These are phyloP conservation scores for Chelmon rostratus DNA, from an alignment of 2,797 vertebrate genomes.

Conservation along the genomic window DNA sequence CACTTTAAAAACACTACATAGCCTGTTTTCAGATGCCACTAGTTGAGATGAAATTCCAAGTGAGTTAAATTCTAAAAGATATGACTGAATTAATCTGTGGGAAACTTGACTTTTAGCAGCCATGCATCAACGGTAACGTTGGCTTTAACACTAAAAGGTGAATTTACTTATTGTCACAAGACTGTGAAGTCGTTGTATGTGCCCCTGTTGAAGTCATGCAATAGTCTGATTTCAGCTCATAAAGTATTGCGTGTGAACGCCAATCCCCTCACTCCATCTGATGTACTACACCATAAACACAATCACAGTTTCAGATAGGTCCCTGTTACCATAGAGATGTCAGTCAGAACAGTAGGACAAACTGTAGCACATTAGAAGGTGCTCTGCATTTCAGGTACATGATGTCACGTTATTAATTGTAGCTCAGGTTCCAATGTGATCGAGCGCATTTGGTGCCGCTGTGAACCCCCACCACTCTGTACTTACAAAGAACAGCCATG, in stretches of 20 bases:
- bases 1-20: not conserved
- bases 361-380: not conserved
- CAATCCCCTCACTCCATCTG: not conserved
- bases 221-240: not conserved
- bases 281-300: not conserved
- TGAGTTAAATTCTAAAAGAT: not conserved
- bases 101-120: not conserved
- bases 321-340: not conserved
- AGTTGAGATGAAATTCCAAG: not conserved
- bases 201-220: not conserved
- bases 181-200: not conserved
- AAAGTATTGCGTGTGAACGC: not conserved
- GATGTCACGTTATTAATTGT: not conserved
- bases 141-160: not conserved
- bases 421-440: not conserved
- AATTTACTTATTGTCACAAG: not conserved
- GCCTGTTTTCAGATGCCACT: not conserved
- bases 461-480: not conserved
- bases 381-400: not conserved
- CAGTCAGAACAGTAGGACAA: not conserved
- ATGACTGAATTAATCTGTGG: no score
- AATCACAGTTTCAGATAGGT: not conserved
- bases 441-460: not conserved
- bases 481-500: not conserved
- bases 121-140: not conserved